Conservation (phyloP, 1,140 invertebrate species). For the Watersipora subatra region DNA sequence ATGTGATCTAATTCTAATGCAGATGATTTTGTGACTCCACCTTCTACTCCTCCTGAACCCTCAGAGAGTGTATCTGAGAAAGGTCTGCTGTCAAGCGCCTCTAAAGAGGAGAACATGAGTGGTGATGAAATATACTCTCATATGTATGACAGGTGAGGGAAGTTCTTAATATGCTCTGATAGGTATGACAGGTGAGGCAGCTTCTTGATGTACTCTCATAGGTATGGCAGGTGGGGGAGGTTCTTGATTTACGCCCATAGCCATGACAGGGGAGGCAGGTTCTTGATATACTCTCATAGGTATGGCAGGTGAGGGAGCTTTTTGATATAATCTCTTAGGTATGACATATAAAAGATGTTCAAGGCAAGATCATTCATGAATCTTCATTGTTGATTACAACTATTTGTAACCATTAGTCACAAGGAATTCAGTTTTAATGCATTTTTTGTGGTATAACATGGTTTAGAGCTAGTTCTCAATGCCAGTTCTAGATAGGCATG, state of each 20-base stretch:
- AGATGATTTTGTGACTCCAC: constrained; percentile 68
- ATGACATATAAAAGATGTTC: neutral
- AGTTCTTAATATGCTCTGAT: neutral
- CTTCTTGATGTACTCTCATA: neutral
- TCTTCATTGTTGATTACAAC: too few species aligned
- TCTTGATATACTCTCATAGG: neutral
- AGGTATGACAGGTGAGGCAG: neutral
- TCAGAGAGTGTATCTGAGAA: constrained; percentile 12
- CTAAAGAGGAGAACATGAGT: too few species aligned
- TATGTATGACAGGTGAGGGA: constrained; percentile 5
- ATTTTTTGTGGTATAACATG: too few species aligned
- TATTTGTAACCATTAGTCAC: too few species aligned
- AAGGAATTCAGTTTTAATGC: too few species aligned
- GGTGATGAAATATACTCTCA: too few species aligned
- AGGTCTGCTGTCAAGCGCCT: too few species aligned
- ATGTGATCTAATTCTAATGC: neutral
- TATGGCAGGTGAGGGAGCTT: constrained; percentile 4
- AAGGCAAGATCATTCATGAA: too few species aligned
- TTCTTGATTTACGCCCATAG: neutral
- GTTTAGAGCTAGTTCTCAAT: too few species aligned
- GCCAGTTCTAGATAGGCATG: too few species aligned
- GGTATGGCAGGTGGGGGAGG: constrained; percentile 5
- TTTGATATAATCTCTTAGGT: neutral
- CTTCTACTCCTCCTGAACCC: constrained; percentile 59
- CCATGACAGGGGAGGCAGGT: neutral